These are phyloP conservation scores for Todiramphus chloris DNA, from an alignment of 2,113 vertebrate genomes.

Conservation along the genomic window DNA sequence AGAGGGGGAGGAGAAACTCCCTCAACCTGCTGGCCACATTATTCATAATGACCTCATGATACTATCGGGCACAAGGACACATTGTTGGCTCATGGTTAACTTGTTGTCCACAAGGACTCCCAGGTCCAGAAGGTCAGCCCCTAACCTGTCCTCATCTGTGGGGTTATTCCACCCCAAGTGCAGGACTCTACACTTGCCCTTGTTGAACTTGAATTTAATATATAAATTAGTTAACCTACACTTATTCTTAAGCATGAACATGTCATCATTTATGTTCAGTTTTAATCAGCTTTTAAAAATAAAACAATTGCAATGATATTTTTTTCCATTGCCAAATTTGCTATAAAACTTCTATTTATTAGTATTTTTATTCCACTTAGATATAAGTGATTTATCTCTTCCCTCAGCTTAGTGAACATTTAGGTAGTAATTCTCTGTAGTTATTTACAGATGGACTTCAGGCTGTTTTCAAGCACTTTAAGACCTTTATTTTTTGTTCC, in stretches of 20 bases:
- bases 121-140: not conserved
- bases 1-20: not conserved
- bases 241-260: not conserved
- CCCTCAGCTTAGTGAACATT: not conserved
- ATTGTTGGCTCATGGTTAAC: not conserved
- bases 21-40: not conserved
- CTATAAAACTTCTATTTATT: conserved; percentile 33
- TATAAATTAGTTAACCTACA: conserved; percentile 16
- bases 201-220: not conserved
- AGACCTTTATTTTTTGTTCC: not conserved
- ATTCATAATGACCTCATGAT: not conserved
- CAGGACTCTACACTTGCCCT: not conserved
- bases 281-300: not conserved
- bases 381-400: conserved; percentile 24
- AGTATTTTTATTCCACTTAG: conserved; percentile 26
- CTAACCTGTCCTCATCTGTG: not conserved
- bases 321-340: not conserved
- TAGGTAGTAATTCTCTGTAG: conserved; percentile 4
- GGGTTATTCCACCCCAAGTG: not conserved
- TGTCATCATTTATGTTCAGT: not conserved
- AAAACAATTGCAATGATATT: not conserved
- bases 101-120: not conserved
- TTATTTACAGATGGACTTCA: conserved; percentile 23
- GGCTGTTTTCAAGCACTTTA: conserved; percentile 40
- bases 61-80: not conserved